Evolutionary conservation across 1,140 invertebrate species (phyloP).

Genomic region (Drosophila tristis): DNA sequence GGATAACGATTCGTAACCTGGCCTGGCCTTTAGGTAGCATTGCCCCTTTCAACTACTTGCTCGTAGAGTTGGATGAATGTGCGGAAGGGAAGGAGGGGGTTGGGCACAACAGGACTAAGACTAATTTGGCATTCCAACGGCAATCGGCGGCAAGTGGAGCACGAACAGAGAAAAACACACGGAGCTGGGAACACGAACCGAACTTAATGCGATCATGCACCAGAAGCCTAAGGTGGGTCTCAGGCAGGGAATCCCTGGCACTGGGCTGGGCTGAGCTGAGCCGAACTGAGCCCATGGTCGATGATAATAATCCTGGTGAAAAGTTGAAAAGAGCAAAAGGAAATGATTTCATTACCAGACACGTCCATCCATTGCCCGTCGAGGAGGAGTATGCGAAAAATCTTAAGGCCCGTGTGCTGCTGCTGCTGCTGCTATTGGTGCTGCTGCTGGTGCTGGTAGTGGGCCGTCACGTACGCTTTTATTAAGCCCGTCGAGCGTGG

Average conservation of each 20-base stretch:
- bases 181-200: slow-evolving; percentile 33
- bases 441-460: no score
- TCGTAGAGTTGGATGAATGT: not conserved
- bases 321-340: slow-evolving; percentile 77
- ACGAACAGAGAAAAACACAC: slow-evolving; percentile 53
- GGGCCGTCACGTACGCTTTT: slow-evolving; percentile 74
- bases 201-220: slow-evolving; percentile 72
- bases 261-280: slow-evolving; percentile 1
- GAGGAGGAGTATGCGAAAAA: slow-evolving; percentile 71
- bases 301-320: slow-evolving; percentile 64
- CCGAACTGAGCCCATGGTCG: slow-evolving; percentile 3
- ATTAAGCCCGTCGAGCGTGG: slow-evolving; percentile 63
- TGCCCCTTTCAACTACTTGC: slow-evolving; percentile 14
- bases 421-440: not conserved
- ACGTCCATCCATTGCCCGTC: slow-evolving; percentile 46
- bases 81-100: not conserved
- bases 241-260: slow-evolving; percentile 18
- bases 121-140: slow-evolving; percentile 75
- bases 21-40: slow-evolving; percentile 4
- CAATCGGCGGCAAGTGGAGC: slow-evolving; percentile 68
- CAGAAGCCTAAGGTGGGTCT: slow-evolving; percentile 29
- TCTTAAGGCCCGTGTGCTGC: slow-evolving; percentile 34
- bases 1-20: not conserved
- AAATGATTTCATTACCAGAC: slow-evolving; percentile 82
- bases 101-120: slow-evolving; percentile 18